These are phyloP conservation scores for Parauchenoglanis punctatus DNA, from an alignment of 2,797 vertebrate species.

Conservation along the genomic window DNA sequence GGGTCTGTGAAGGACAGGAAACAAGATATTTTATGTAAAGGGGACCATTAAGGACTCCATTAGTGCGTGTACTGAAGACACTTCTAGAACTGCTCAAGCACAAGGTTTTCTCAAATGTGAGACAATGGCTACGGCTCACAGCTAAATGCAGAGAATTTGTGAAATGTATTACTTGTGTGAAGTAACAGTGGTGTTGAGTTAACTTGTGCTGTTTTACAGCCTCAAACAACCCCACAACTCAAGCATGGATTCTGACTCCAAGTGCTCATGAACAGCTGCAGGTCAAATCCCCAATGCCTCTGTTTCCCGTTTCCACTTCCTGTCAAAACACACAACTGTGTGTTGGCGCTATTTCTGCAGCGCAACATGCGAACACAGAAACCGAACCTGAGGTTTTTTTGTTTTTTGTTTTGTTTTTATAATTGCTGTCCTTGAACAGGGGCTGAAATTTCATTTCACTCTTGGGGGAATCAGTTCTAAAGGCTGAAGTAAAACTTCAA, in stretches of 20 bases:
- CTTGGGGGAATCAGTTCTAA: too few relatives aligned
- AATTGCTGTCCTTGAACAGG: neutral
- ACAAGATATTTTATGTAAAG: neutral
- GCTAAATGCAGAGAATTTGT: too few relatives aligned
- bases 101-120: neutral
- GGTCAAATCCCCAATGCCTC: conserved; percentile 6
- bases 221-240: neutral
- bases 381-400: neutral
- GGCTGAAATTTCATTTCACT: too few relatives aligned
- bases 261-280: conserved; percentile 11
- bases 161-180: neutral
- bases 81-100: too few relatives aligned
- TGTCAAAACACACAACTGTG: neutral
- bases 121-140: neutral
- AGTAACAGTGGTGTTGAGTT: neutral
- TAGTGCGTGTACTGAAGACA: neutral
- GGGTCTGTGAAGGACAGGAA: too few relatives aligned
- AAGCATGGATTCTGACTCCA: neutral
- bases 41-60: neutral
- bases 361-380: neutral
- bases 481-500: too few relatives aligned
- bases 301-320: conserved; percentile 29
- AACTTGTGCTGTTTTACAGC: neutral
- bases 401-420: neutral
- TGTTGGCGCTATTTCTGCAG: neutral